Base-by-base conservation (phyloP, 2,113 vertebrate species). In the Greenwoodochromis staneri region DNA sequence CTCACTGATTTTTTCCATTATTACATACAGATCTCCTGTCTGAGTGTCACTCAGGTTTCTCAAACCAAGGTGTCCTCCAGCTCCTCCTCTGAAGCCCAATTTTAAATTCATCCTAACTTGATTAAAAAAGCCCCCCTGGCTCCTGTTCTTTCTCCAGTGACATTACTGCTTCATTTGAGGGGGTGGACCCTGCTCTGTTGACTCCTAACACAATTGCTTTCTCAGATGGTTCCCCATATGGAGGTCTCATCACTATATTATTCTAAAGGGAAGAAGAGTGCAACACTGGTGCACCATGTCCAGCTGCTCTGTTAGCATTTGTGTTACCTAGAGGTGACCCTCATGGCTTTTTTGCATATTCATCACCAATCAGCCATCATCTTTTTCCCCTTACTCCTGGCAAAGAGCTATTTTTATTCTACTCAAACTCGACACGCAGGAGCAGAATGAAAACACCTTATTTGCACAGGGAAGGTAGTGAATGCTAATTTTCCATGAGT, bases 301-400 rank as follows among this genome's bases (percentile, higher is more conserved):
- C 96, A 95, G 95, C 94, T 96, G 96, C 92, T 95, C 93, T 85
- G 83, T 85, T 88, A 88, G 88, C 80, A 88, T 85, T 86, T 82
- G 88, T 87, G 71, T 83, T 95, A 94, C 94, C 95, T 94, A 61
- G 95, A 95, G 96, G 95, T 96, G 92, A 96, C 95, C 90, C 94
- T 83, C 24, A 7, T 34, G 92, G 93, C 90, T 81, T 55, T 88
- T 91, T 92, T 96, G 90, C 92, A 95, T 95, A 95, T 95, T 95
- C 93, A 95, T 93, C 76, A 87, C 93, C 91, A 84, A 87, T 91
- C 87, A 86, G 86, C 81, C 38, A 13, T 86, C 88, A 78, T 12
- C 14, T 27, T 11, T 85, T 88, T 4, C 54, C 45, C 71, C 71
- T 69, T 76, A 83, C 91, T 90, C 76, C 84, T 78, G 78, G 82